phyloP scores from a whole-genome alignment of 2,797 vertebrate genomes.

The Echeneis naucrates region DNA sequence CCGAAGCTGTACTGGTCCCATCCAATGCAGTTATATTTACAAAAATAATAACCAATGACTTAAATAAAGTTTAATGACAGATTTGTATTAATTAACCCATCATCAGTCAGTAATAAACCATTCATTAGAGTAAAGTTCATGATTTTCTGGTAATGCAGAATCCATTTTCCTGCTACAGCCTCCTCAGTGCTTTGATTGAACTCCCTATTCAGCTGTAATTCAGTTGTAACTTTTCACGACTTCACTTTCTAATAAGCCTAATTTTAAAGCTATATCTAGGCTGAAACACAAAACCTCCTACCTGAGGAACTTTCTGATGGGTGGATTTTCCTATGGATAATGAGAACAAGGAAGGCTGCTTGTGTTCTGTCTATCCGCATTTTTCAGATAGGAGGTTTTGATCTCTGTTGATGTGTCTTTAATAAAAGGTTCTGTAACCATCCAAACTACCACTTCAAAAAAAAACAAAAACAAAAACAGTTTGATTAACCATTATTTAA shows the following conservation, averaged over 20 bases:
- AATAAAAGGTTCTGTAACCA: not conserved
- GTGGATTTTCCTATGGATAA: too few relatives aligned
- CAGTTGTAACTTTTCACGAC: conserved; percentile 2
- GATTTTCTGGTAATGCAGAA: not conserved
- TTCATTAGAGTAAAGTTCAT: not conserved
- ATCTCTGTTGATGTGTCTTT: too few relatives aligned
- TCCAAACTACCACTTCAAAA: conserved; percentile 2
- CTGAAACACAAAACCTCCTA: too few relatives aligned
- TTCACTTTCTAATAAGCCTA: not conserved
- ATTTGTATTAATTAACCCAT: not conserved
- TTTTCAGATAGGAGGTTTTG: too few relatives aligned
- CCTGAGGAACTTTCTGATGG: too few relatives aligned
- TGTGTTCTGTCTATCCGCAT: too few relatives aligned
- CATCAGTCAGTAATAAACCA: not conserved
- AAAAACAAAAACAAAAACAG: too few relatives aligned
- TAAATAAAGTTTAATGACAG: not conserved
- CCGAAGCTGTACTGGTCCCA: not conserved
- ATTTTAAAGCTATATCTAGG: not conserved
- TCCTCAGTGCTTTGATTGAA: not conserved
- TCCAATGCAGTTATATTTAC: not conserved
- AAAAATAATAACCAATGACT: not conserved
- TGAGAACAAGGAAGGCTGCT: too few relatives aligned
- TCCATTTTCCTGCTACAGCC: not conserved
- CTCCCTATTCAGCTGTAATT: not conserved
- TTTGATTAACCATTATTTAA: not conserved